Percentiles rank a stretch among this genome's conserved stretches.
Conservation (phyloP, 2,888 invertebrate genomes). For the Stenodema calcarata region DNA sequence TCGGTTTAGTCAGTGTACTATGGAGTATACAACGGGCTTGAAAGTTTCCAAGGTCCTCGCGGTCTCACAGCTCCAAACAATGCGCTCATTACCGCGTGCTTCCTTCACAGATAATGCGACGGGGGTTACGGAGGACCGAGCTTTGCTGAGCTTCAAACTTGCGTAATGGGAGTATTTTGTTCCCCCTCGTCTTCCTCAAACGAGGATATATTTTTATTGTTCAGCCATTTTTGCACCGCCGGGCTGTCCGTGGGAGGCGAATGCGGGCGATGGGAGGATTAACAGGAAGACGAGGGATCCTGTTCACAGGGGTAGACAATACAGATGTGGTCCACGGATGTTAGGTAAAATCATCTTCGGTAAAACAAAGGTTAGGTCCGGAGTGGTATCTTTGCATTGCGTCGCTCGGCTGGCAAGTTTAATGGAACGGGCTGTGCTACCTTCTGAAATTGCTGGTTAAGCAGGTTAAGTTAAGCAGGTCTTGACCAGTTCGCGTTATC, state of each 20-base stretch:
- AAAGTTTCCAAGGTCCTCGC: conserved; percentile 14
- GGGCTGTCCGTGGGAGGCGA: background rate
- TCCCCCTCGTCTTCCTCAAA: background rate
- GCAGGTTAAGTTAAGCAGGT: too few species aligned
- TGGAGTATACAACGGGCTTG: background rate
- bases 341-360: too few species aligned
- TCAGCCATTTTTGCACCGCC: background rate
- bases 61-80: conserved; percentile 26
- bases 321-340: too few species aligned
- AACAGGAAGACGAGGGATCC: background rate
- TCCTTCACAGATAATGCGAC: conserved; percentile 3
- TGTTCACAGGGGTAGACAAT: background rate
- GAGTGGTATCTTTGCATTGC: too few species aligned
- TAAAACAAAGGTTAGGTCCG: too few species aligned
- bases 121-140: conserved; percentile 1
- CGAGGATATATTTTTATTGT: background rate
- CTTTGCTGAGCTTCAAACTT: background rate
- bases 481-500: too few species aligned
- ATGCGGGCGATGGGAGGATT: background rate
- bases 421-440: too few species aligned
- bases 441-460: too few species aligned
- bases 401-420: too few species aligned
- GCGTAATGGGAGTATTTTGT: background rate
- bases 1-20: too few species aligned
- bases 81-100: conserved; percentile 35